phyloP scores from a whole-genome alignment of 2,113 vertebrate species.

The Zosterops hypoxanthus region DNA sequence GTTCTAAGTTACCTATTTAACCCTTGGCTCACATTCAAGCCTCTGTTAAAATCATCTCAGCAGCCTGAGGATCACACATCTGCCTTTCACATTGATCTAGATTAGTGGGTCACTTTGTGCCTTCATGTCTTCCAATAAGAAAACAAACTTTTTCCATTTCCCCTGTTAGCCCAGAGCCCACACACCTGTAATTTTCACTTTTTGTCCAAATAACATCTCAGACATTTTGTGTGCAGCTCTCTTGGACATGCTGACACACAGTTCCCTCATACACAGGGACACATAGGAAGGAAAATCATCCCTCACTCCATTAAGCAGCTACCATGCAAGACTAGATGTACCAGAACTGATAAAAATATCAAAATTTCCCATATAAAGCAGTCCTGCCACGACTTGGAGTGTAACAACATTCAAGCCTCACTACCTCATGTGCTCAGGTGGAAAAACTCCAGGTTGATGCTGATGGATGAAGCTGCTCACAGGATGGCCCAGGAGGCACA shows the following conservation, averaged over 20 bases:
- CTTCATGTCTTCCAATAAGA: background rate
- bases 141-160: background rate
- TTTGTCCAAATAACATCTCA: background rate
- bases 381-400: background rate
- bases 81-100: background rate
- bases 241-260: background rate
- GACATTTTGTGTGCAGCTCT: background rate
- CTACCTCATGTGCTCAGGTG: background rate
- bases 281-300: background rate
- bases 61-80: background rate
- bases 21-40: background rate
- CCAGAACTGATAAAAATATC: background rate
- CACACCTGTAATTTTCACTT: background rate
- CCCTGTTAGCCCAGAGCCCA: background rate
- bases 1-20: background rate
- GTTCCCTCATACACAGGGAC: background rate
- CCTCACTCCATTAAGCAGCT: background rate
- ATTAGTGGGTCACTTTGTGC: background rate
- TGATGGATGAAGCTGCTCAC: background rate
- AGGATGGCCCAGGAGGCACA: background rate
- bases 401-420: background rate
- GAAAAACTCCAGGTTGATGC: background rate
- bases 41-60: background rate
- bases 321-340: background rate
- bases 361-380: background rate